These are phyloP conservation scores for Vanessa tameamea DNA, from an alignment of 1,140 invertebrate species.

Conservation along the genomic window DNA sequence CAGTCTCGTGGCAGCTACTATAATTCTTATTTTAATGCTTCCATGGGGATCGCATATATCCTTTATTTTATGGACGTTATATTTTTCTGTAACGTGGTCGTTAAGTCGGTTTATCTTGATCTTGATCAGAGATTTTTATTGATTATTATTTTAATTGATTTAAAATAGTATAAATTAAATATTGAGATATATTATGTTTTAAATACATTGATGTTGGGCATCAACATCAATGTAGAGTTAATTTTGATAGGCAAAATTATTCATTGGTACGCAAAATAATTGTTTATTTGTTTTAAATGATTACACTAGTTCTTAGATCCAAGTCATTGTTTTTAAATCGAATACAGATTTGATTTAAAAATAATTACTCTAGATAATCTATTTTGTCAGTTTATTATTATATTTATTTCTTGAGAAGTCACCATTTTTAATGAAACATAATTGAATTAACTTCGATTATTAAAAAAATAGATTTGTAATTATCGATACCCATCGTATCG, in stretches of 20 bases:
- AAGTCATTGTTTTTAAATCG: too few species aligned
- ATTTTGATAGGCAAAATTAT: not conserved
- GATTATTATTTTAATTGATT: conserved; percentile 8
- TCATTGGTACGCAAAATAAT: too few species aligned
- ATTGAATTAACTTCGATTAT: too few species aligned
- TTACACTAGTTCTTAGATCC: too few species aligned
- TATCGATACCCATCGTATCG: not conserved
- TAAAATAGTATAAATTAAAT: not conserved
- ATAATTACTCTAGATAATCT: too few species aligned
- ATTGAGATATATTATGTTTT: not conserved
- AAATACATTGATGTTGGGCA: too few species aligned
- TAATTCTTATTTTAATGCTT: conserved; percentile 30
- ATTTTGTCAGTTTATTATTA: too few species aligned
- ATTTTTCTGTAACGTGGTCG: conserved; percentile 25
- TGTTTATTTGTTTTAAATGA: too few species aligned
- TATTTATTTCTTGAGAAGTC: too few species aligned
- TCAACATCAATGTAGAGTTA: too few species aligned
- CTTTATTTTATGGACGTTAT: conserved; percentile 30
- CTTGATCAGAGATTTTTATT: conserved; percentile 4
- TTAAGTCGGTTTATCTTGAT: conserved; percentile 24
- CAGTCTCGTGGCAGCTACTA: not conserved
- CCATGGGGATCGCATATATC: conserved; percentile 18
- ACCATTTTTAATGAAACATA: too few species aligned
- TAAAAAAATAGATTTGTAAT: not conserved
- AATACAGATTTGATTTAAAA: too few species aligned